Conservation (phyloP, 2,888 invertebrate species). For the Ptilodon capucinus region DNA sequence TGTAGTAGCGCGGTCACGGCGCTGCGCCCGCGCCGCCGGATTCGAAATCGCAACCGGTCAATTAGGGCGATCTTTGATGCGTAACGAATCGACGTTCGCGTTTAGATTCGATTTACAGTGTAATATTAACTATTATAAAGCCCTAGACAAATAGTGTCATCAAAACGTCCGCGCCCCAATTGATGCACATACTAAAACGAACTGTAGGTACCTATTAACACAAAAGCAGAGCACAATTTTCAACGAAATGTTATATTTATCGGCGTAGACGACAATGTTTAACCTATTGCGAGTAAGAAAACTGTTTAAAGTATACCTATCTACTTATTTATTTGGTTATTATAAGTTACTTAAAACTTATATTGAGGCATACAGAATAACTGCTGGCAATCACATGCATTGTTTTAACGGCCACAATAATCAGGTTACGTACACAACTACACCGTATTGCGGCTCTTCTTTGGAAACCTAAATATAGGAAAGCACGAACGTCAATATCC, state of each 20-base stretch:
- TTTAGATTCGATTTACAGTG: conserved; percentile 20
- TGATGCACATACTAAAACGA: no score
- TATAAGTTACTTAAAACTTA: no score
- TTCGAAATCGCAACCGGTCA: conserved; percentile 61
- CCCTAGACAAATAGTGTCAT: no score
- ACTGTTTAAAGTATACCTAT: no score
- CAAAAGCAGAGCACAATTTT: no score
- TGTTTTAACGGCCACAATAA: conserved; percentile 16
- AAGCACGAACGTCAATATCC: conserved; percentile 51
- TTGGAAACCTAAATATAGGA: conserved; percentile 37
- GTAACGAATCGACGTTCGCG: conserved; percentile 44
- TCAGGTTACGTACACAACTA: conserved; percentile 26
- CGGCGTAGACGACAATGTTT: no score
- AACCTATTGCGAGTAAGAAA: no score
- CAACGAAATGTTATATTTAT: no score
- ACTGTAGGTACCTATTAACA: no score
- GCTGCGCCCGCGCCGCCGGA: conserved; percentile 56
- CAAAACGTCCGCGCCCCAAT: no score
- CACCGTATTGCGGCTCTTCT: conserved; percentile 30
- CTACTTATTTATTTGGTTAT: no score
- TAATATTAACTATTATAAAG: conserved; percentile 2
- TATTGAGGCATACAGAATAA: neutral
- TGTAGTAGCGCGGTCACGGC: conserved; percentile 47
- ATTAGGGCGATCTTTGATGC: conserved; percentile 61
- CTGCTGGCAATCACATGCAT: neutral